Evolutionary conservation across 2,113 vertebrate genomes (phyloP).

Genomic region (Lepisosteus oculatus): DNA sequence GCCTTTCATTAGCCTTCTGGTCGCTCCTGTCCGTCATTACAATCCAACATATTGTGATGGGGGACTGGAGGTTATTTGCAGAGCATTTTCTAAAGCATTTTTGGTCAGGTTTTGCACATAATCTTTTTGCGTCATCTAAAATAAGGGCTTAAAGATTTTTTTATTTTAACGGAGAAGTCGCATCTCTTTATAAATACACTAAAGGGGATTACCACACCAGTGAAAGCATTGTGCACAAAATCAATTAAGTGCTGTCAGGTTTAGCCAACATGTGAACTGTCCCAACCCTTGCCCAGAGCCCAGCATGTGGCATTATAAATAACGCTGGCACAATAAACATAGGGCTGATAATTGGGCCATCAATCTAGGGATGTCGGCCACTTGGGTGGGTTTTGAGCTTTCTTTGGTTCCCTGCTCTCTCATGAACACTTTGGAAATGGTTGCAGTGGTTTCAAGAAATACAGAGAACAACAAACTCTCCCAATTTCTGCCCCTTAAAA

Average conservation of each 20-base stretch:
- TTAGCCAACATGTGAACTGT: constrained; percentile 63
- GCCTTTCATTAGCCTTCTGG: constrained; percentile 28
- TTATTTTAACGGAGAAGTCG: neutral
- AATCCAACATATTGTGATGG: neutral
- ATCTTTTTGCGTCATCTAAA: no score
- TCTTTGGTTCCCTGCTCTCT: constrained; percentile 41
- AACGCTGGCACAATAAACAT: constrained; percentile 73
- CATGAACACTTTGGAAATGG: constrained; percentile 15
- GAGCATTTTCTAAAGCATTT: no score
- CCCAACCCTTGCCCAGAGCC: constrained; percentile 26
- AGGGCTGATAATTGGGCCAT: constrained; percentile 73
- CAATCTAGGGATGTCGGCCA: constrained; percentile 65
- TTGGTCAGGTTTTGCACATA: no score
- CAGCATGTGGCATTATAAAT: constrained; percentile 80
- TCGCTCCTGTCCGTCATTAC: constrained; percentile 48
- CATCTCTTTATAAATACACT: neutral
- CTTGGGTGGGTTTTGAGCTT: constrained; percentile 47
- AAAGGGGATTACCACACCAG: constrained; percentile 55
- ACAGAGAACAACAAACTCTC: neutral
- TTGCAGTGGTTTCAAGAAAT: neutral
- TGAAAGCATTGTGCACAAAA: constrained; percentile 59
- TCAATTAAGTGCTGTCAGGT: constrained; percentile 66
- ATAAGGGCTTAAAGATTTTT: no score
- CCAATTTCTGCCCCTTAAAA: neutral
- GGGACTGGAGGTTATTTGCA: neutral